A percentile compares a stretch with the other conserved stretches of the same genome.
Evolutionary conservation across 1,140 invertebrate species (phyloP).

Genomic region (Brachionus paranguensis): DNA sequence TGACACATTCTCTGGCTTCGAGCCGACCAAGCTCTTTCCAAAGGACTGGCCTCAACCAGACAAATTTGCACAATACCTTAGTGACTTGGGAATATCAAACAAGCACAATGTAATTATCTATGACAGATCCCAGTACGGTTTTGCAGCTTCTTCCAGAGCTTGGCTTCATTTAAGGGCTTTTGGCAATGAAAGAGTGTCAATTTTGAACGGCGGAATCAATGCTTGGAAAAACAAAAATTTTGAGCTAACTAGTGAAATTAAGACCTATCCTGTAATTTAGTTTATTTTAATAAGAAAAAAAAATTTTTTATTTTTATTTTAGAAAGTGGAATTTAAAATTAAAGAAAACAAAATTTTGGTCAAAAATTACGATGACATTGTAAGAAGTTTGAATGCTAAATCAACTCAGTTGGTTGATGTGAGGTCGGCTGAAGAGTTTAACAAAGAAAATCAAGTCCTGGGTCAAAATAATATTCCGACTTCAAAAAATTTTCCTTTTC

Average conservation of each 20-base stretch:
- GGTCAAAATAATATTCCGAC: neutral
- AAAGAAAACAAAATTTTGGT: neutral
- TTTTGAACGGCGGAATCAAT: constrained; percentile 44
- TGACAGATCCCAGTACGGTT: constrained; percentile 42
- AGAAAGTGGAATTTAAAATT: constrained; percentile 1
- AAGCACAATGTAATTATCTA: constrained; percentile 44
- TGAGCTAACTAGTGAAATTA: neutral
- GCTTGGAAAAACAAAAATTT: constrained; percentile 41
- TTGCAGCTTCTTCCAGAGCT: constrained; percentile 42
- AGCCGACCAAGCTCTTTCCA: constrained; percentile 39
- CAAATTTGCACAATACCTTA: constrained; percentile 41
- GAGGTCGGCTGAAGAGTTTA: neutral
- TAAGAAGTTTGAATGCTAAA: neutral
- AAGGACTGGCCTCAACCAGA: constrained; percentile 43
- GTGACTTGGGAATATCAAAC: constrained; percentile 42
- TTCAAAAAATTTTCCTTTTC: constrained; percentile 37
- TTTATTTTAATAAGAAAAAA: neutral
- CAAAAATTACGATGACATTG: constrained; percentile 16
- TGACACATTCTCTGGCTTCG: neutral
- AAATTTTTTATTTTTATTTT: neutral
- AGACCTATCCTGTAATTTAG: neutral
- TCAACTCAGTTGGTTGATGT: constrained; percentile 1
- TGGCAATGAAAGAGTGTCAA: constrained; percentile 43
- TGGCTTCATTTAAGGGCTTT: constrained; percentile 45
- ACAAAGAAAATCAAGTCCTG: neutral